Evolutionary conservation across 2,113 vertebrate species (phyloP).

Genomic region (Otocyon megalotis): DNA sequence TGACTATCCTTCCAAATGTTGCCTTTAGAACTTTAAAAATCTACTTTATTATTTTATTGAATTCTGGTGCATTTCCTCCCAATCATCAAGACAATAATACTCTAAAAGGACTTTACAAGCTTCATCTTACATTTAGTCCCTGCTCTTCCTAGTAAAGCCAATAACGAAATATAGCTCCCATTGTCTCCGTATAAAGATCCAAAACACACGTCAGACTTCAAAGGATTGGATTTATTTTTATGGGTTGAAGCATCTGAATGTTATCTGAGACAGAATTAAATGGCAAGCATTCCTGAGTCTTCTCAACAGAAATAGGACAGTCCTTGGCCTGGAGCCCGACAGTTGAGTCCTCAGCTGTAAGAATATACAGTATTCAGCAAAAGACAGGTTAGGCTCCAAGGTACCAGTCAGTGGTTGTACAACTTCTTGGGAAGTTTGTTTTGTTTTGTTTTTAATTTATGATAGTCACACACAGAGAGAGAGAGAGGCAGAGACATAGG

Average conservation of each 20-base stretch:
- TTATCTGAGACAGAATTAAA: conserved; percentile 66
- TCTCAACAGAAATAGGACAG: conserved; percentile 43
- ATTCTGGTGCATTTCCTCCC: background rate
- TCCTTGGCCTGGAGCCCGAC: background rate
- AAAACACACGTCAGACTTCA: conserved; percentile 56
- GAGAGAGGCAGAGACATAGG: no score
- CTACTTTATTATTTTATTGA: conserved; percentile 21
- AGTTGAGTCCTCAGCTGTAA: background rate
- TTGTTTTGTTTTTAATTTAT: no score
- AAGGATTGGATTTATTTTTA: conserved; percentile 68
- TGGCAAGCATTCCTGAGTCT: conserved; percentile 47
- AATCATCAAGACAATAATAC: background rate
- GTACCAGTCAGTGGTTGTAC: background rate
- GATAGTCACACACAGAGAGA: no score
- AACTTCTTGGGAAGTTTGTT: conserved; percentile 19
- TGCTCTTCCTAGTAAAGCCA: background rate
- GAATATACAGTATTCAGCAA: background rate
- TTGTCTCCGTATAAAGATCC: background rate
- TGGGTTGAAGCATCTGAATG: conserved; percentile 16
- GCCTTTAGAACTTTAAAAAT: background rate
- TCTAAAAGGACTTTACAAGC: conserved; percentile 19
- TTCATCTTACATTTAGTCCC: conserved; percentile 39
- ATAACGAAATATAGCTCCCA: conserved; percentile 38
- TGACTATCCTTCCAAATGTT: background rate
- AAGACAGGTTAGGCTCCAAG: background rate